Percentiles rank a stretch among this genome's conserved stretches.
Evolutionary conservation across 2,888 invertebrate species (phyloP).

Genomic region (Leptarthrus brevirostris): DNA sequence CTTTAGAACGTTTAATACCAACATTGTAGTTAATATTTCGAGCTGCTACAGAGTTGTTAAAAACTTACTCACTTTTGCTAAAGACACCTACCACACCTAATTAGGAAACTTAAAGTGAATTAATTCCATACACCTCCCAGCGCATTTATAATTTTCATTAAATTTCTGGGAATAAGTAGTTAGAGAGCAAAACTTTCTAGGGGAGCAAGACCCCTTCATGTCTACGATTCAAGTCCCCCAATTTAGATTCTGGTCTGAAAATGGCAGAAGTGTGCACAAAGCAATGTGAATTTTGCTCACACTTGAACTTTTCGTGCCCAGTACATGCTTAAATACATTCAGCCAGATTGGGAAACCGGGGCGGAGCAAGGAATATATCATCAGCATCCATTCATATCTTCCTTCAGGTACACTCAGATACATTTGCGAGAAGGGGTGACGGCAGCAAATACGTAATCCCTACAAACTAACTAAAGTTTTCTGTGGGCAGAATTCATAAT

Average conservation of each 20-base stretch:
- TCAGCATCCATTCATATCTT: not conserved
- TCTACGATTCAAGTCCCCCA: not conserved
- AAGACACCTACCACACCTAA: too few species aligned
- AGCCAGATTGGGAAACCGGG: not conserved
- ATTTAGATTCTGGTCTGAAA: not conserved
- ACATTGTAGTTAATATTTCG: too few species aligned
- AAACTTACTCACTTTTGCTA: too few species aligned
- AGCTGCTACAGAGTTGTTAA: too few species aligned
- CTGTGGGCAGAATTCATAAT: constrained; percentile 45
- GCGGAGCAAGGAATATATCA: constrained; percentile 18
- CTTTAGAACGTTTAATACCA: too few species aligned
- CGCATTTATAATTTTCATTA: constrained; percentile 4
- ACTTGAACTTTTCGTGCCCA: constrained; percentile 1
- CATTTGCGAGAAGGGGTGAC: not conserved
- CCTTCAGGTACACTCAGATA: not conserved
- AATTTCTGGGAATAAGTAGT: too few species aligned
- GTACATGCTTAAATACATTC: not conserved
- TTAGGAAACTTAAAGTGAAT: too few species aligned
- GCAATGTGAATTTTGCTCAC: constrained; percentile 21
- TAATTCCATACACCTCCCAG: too few species aligned
- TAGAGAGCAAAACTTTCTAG: too few species aligned
- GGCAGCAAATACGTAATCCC: constrained; percentile 23
- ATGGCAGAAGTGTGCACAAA: constrained; percentile 9
- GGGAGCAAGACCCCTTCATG: too few species aligned
- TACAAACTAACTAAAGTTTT: constrained; percentile 36